A percentile compares a stretch with the other conserved stretches of the same genome.
Evolutionary conservation across 1,140 invertebrate genomes (phyloP).

Genomic region (Platyura marginata): DNA sequence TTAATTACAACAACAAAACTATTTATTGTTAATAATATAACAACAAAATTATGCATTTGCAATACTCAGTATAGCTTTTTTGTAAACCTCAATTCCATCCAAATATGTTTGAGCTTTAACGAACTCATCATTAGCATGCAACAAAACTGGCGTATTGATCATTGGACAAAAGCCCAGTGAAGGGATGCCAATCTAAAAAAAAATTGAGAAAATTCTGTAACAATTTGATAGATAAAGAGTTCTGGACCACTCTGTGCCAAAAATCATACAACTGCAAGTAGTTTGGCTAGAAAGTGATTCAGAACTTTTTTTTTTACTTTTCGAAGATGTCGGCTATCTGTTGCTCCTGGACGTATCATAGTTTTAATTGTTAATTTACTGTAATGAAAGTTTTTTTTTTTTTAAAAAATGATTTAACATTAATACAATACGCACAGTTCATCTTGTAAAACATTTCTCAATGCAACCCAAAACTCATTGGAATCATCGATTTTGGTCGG

Average conservation of each 20-base stretch:
- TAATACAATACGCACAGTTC: conserved; percentile 14
- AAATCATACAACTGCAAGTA: conserved; percentile 14
- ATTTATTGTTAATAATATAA: too few species aligned
- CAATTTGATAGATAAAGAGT: neutral
- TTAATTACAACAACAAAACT: too few species aligned
- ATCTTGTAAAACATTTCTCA: conserved; percentile 41
- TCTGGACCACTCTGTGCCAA: conserved; percentile 8
- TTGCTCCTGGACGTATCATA: conserved; percentile 61
- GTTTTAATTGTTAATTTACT: conserved; percentile 35
- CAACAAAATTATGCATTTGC: conserved; percentile 28
- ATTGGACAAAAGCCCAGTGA: conserved; percentile 74
- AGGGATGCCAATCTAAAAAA: conserved; percentile 37
- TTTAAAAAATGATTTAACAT: conserved; percentile 3
- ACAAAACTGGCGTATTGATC: conserved; percentile 52
- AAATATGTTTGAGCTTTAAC: conserved; percentile 50
- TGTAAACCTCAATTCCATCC: conserved; percentile 54
- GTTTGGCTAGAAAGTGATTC: neutral
- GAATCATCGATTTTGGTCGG: conserved; percentile 39
- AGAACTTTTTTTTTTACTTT: conserved; percentile 46
- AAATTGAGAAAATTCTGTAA: conserved; percentile 10
- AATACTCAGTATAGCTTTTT: conserved; percentile 27
- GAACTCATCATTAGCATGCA: conserved; percentile 67
- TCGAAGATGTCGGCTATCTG: conserved; percentile 54
- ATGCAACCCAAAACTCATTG: conserved; percentile 60
- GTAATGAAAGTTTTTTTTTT: neutral